Evolutionary conservation across 2,888 invertebrate species (phyloP), one percentile per base, ranked within the genome.

Genomic region (Drosophila melanosoma): DNA sequence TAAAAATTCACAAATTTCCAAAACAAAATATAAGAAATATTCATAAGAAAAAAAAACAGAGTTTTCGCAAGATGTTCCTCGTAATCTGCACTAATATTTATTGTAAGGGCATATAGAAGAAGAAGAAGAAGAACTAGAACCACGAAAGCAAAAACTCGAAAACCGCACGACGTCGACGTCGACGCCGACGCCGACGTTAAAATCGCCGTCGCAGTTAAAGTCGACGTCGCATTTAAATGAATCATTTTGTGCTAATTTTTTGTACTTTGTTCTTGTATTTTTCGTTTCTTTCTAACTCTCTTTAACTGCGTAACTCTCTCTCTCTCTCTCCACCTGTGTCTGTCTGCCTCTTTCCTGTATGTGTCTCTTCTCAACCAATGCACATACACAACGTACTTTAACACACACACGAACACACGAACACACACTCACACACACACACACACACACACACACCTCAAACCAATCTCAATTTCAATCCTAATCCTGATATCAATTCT

Each of bases 201-300:
- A 2, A 67, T 58, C 67, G 67, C 36, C 20, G 49, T 58, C 40
- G 67, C 52, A 26, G 64, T 62, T 40, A 52, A 23, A 35, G 52
- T 52, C 69, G 74, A 35, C 60, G 67, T 74, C 57, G 63, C 53
- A 59, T 53, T 76, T 54, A 52, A 52, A 59, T 33, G 40, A 69
- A 79, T 68, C 40, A 77, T 71, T 71, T 68, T 71, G 76, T 76
- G 81, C 76, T 82, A 84, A 84, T 84, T 84, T 74, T 75, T 72
- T 86, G 66, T 74, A 78, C 65, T 78, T 72, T 83, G 52, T 68
- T 83, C 82, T 81, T 69, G 58, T 65, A 73, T 65, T 73, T 45
- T 76, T 70, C 58, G 29, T 62, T 76, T 85, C 52, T 42, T 58
- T 73, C 49, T 42, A 38, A 42, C 58, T 58, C 63, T 70, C 15